Conservation (phyloP, 2,888 invertebrate species). For the Eurytoma adleriae region DNA sequence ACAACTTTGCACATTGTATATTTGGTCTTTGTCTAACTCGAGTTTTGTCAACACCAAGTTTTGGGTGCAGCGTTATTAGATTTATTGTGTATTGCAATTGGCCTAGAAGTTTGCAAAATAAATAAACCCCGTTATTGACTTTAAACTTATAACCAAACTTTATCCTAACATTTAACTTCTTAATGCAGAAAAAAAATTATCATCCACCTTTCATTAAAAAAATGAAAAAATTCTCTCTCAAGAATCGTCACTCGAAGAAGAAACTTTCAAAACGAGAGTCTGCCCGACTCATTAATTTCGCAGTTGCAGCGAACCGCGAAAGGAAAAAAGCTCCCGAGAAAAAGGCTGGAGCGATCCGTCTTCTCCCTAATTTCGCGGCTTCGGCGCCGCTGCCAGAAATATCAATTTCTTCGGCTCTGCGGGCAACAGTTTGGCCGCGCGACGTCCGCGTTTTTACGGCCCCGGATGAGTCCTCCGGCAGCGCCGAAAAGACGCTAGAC, state of each 20-base stretch:
- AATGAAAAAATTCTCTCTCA: no score
- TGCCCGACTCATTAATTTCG: no score
- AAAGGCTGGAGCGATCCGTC: constrained; percentile 33
- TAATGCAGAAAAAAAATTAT: no score
- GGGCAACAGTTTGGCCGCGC: constrained; percentile 69
- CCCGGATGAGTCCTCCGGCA: constrained; percentile 61
- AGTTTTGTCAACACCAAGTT: constrained; percentile 25
- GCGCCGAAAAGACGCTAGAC: background rate
- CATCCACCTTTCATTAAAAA: no score
- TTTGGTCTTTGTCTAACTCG: constrained; percentile 31
- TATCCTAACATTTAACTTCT: no score
- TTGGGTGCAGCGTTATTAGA: background rate
- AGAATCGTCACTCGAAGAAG: no score
- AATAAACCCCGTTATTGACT: background rate
- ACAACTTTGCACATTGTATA: constrained; percentile 26
- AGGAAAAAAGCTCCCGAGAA: background rate
- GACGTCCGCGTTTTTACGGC: constrained; percentile 58
- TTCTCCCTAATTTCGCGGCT: constrained; percentile 54
- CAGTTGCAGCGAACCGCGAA: background rate
- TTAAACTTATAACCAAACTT: no score
- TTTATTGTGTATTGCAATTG: constrained; percentile 1
- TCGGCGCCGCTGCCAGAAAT: constrained; percentile 66
- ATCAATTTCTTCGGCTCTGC: constrained; percentile 67
- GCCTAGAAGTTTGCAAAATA: background rate
- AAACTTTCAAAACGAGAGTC: no score